Evolutionary conservation across 1,140 invertebrate genomes (phyloP), one percentile per base, ranked within the genome.

Genomic region (Pogonomyrmex barbatus): DNA sequence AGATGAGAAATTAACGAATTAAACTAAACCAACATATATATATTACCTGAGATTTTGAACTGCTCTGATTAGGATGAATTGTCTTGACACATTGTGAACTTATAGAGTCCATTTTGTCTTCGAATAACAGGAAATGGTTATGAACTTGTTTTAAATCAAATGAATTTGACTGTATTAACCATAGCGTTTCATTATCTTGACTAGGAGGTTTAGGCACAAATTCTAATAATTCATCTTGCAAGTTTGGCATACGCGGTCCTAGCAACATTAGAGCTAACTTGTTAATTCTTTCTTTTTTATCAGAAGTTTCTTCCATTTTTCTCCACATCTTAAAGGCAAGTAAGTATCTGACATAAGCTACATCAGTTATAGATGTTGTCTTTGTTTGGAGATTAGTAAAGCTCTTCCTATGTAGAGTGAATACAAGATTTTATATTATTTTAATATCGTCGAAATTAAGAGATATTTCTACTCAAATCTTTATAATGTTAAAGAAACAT

Each of bases 301-400:
- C 86, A 9, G 89, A 52, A 87, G 90, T 87, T 50, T 92, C 89
- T 42, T 90, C 92, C 8, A 90, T 77, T 67, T 89, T 92, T 87
- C 91, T 91, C 94, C 94, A 94, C 9, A 92, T 83, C 63, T 93
- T 93, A n/a, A 95, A 91, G 63, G 90, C 84, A 9, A 95, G 85
- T 52, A 95, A 88, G 86, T 94, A 94, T 75, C 94, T 90, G 12
- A 93, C 78, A 78, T 94, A 94, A 39, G 87, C 87, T 67, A 92
- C 47, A 52, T 88, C 91, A 10, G 92, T 93, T 76, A 92, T 79
- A 42, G 85, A 65, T 39, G 88, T 85, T 24, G 5, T 14, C 39
- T 87, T 88, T 65, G 81, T 71, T 14, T 76, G 71, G 36, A 92
- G 76, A 84, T 71, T 88, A 5, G 68, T 54, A 67, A 95, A 93